A percentile compares a stretch with the other conserved stretches of the same genome.
phyloP scores from a whole-genome alignment of 2,888 invertebrate species.

The Diabrotica balteata region DNA sequence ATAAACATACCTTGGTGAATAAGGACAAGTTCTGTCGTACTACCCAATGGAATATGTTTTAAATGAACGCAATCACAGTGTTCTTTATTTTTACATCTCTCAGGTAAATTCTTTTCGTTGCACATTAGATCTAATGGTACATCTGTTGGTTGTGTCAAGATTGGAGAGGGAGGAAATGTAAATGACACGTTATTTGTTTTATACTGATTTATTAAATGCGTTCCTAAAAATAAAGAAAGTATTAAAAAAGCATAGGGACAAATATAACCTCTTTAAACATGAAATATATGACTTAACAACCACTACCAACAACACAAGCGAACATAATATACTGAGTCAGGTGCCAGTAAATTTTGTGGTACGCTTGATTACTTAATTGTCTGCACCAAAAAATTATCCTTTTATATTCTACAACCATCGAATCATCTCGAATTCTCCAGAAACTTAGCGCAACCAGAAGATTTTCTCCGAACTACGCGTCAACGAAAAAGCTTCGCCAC shows the following conservation, averaged over 20 bases:
- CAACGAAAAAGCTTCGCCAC: too few relatives aligned
- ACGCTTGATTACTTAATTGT: too few relatives aligned
- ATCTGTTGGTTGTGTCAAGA: conserved; percentile 75
- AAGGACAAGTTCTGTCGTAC: conserved; percentile 76
- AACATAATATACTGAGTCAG: too few relatives aligned
- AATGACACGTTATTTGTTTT: conserved; percentile 76
- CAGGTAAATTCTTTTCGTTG: conserved; percentile 52
- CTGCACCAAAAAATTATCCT: too few relatives aligned
- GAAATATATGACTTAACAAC: too few relatives aligned
- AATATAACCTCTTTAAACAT: too few relatives aligned
- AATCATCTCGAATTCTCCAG: too few relatives aligned
- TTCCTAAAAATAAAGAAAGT: not conserved
- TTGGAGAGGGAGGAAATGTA: conserved; percentile 77
- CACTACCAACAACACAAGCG: too few relatives aligned
- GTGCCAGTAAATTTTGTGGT: too few relatives aligned
- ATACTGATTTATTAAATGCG: conserved; percentile 43
- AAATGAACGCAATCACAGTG: conserved; percentile 78
- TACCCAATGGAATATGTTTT: conserved; percentile 70
- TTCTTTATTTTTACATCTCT: conserved; percentile 53
- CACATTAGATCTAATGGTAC: conserved; percentile 66
- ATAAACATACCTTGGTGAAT: conserved; percentile 72
- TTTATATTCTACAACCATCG: too few relatives aligned
- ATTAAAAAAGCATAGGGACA: not conserved
- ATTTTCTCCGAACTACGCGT: too few relatives aligned
- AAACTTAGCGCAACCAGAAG: too few relatives aligned